Conservation (phyloP, 2,113 vertebrate genomes). For the Sciurus niger region DNA sequence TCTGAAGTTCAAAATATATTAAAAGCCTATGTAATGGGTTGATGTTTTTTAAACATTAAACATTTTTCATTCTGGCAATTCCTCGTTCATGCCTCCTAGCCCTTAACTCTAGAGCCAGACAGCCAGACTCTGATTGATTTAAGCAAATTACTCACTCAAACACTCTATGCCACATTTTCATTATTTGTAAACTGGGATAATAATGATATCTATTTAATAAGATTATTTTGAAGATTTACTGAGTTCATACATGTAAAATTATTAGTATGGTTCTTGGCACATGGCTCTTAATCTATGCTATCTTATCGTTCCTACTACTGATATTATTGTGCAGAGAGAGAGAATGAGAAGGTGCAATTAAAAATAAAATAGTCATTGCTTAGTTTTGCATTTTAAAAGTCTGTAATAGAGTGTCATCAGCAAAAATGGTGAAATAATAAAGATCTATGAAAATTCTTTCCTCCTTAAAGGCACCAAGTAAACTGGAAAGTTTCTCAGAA, state of each 20-base stretch:
- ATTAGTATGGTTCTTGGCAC: background rate
- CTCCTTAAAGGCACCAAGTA: constrained; percentile 23
- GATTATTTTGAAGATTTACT: constrained; percentile 51
- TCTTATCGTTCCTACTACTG: background rate
- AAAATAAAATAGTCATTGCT: constrained; percentile 40
- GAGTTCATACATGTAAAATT: constrained; percentile 19
- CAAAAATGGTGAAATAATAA: constrained; percentile 43
- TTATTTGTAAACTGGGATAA: constrained; percentile 8
- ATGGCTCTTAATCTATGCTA: background rate
- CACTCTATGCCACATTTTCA: background rate
- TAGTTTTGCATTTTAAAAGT: constrained; percentile 55
- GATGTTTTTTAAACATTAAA: constrained; percentile 25
- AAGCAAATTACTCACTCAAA: constrained; percentile 46
- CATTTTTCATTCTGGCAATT: constrained; percentile 45
- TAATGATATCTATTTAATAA: background rate
- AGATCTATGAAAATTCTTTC: background rate
- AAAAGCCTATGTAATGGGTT: background rate
- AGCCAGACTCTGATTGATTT: background rate
- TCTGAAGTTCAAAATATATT: constrained; percentile 22
- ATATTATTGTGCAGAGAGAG: background rate
- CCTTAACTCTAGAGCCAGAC: constrained; percentile 46
- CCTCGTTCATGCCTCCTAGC: background rate
- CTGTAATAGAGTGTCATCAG: background rate
- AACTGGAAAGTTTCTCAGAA: constrained; percentile 15
- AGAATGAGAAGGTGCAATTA: background rate